A percentile compares a stretch with the other conserved stretches of the same genome.
phyloP scores from a whole-genome alignment of 1,140 invertebrate species.

The Drosophila jambulina region DNA sequence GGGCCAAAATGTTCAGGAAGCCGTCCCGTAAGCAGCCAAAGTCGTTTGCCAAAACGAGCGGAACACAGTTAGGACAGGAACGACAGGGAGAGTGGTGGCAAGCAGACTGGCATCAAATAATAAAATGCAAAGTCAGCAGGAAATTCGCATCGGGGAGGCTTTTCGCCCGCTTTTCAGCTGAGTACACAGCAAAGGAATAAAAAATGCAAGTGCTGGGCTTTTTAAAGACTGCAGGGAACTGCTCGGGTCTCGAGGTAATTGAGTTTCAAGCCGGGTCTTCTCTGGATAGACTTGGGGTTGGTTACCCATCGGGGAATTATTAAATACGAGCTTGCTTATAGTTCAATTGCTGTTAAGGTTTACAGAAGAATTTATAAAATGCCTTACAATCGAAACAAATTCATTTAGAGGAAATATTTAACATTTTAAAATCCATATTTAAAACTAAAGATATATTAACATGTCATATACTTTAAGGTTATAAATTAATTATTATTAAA shows the following conservation, averaged over 20 bases:
- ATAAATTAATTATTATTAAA: too few relatives aligned
- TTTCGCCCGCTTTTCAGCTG: slow-evolving; percentile 25
- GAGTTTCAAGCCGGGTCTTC: slow-evolving; percentile 2
- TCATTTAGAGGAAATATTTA: too few relatives aligned
- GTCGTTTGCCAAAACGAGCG: slow-evolving; percentile 54
- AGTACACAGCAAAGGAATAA: slow-evolving; percentile 20
- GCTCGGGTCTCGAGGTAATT: slow-evolving; percentile 18
- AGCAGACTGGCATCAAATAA: slow-evolving; percentile 58
- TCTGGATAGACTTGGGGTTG: neutral
- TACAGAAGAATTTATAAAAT: neutral
- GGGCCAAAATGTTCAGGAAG: slow-evolving; percentile 63
- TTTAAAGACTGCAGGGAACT: slow-evolving; percentile 24
- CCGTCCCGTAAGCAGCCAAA: slow-evolving; percentile 57
- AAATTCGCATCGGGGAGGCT: slow-evolving; percentile 57
- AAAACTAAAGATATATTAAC: too few relatives aligned
- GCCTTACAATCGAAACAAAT: neutral
- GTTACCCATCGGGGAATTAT: slow-evolving; percentile 10
- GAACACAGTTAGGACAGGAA: slow-evolving; percentile 7
- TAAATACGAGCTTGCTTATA: neutral
- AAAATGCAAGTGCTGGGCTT: slow-evolving; percentile 23
- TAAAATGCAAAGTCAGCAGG: slow-evolving; percentile 69
- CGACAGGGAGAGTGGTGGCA: slow-evolving; percentile 9
- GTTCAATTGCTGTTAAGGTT: neutral
- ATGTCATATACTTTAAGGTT: too few relatives aligned
- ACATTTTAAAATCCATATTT: too few relatives aligned